Base-by-base conservation (phyloP, 2,888 invertebrate genomes). In the Neoitamus cyanurus region DNA sequence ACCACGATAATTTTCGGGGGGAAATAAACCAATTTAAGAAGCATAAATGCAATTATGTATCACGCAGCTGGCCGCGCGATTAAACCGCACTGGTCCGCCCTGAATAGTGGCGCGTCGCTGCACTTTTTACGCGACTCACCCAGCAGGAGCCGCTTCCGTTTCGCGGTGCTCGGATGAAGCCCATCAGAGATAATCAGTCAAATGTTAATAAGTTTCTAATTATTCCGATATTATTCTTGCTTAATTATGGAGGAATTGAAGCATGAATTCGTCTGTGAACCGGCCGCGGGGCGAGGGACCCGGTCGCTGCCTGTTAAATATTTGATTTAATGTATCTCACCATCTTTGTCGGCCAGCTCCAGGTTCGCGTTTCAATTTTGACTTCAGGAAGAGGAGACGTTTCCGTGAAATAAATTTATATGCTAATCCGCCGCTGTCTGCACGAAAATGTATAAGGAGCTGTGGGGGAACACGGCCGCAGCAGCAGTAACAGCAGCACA, bases 191-290 rank as follows among this genome's bases (percentile, higher is more conserved):
- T 78, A 48, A 78, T 78, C 78, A 78, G 48, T 30, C 58, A 46
- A 78, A 78, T 78, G 78, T 78, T 78, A 78, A 78, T 78, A 78
- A 78, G 78, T 58, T 78, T 78, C 48, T 78, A 78, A 78, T 78
- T 78, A 78, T 78, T 78, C 58, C 58, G 78, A 78, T 58, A 78
- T 58, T 78, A 58, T 78, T 78, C 78, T 78, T 15, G 20, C 46
- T 78, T 78, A 78, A 78, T 58, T 78, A 58, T 78, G 58, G 31
- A 30, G 34, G 30, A 48, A 58, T 78, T 78, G 46, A 78, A 78
- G 58, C 75, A 42, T 30, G 42, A 75, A 75, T 75, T 75, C 20
- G 37, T 75, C 75, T 75, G 37, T 37, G 75, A 75, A 37, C 75
- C 20, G 20, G 20, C 20, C 37, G 20, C 37, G 75, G 13, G 25